Conservation (phyloP, 2,113 vertebrate genomes). For the Chaetorhynchus papuensis region DNA sequence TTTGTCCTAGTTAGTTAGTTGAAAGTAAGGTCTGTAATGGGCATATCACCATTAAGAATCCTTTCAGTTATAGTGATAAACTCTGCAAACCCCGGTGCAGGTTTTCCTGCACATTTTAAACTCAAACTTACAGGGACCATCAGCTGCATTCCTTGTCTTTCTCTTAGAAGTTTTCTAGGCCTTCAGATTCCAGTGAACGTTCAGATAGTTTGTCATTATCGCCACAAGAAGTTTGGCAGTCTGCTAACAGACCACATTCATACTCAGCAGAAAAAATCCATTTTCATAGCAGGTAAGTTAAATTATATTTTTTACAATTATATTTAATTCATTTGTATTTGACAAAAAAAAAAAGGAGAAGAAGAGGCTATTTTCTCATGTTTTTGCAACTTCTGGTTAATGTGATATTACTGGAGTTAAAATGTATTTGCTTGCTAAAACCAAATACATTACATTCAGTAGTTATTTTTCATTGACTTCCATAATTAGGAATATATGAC, state of each 20-base stretch:
- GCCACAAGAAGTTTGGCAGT: slow-evolving; percentile 73
- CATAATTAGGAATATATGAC: not conserved
- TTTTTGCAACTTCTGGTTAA: not conserved
- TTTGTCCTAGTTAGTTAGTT: not conserved
- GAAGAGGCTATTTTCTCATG: not conserved
- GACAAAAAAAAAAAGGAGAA: not conserved
- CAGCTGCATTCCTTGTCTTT: not conserved
- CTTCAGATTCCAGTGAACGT: slow-evolving; percentile 18
- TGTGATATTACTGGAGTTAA: not conserved
- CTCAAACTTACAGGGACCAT: not conserved
- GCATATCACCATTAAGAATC: not conserved
- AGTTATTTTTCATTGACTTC: not conserved
- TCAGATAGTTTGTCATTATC: slow-evolving; percentile 29
- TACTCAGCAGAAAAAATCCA: slow-evolving; percentile 40
- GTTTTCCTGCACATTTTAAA: not conserved
- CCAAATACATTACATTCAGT: not conserved
- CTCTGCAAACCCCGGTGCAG: not conserved
- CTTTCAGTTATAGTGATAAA: not conserved
- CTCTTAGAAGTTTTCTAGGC: slow-evolving; percentile 16
- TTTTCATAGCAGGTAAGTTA: slow-evolving; percentile 69
- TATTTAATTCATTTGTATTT: not conserved
- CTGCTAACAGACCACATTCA: slow-evolving; percentile 44
- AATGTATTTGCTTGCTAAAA: not conserved
- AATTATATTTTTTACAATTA: not conserved
- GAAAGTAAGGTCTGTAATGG: not conserved